Base-by-base conservation (phyloP, 2,888 invertebrate species). In the Creontiades dilutus region DNA sequence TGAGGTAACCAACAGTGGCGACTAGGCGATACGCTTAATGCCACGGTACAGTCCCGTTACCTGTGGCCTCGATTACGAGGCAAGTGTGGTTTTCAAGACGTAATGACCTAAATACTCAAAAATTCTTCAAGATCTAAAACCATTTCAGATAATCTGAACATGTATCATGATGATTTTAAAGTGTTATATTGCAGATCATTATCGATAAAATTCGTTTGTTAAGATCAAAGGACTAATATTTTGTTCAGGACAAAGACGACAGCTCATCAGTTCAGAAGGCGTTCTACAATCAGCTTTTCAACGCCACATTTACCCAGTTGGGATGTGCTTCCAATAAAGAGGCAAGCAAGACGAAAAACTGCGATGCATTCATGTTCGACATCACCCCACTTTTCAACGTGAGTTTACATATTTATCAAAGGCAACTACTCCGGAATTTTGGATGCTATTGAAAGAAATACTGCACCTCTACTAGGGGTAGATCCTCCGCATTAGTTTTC, bases 301-400 rank as follows among this genome's bases (percentile, higher is more conserved):
- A 90, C 46, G 90, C 90, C 11, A 90, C 89, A 0, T 82, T 90
- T 57, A 76, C 48, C 0, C 47, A 88, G 68, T 11, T 76, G 9
- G 85, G 68, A 11, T 90, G 90, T 48, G 48, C 52, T 11, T 48
- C 55, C 23, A 28, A 47, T 7, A 48, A 78, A 9, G 68, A 57
- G 5, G 16, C 46, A 14, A 37, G 61, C 11, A 75, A 78, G 55
- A 27, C 78, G 16, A 85, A 86, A 46, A 90, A 89, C 80, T 86
- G 88, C 27, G 90, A 90, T 75, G 81, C 90, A 11, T 90, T 90
- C 84, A 55, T 82, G 7, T 90, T 90, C 76, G 90, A 90, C 76
- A 78, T 90, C 12, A 90, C 90, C 23, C 90, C 90, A n/a, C 90
- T 90, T n/a, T 90, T 90, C 55, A 88, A 90, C 19, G 90, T 90